phyloP scores from a whole-genome alignment of 2,113 vertebrate genomes.

The Prunella himalayana region DNA sequence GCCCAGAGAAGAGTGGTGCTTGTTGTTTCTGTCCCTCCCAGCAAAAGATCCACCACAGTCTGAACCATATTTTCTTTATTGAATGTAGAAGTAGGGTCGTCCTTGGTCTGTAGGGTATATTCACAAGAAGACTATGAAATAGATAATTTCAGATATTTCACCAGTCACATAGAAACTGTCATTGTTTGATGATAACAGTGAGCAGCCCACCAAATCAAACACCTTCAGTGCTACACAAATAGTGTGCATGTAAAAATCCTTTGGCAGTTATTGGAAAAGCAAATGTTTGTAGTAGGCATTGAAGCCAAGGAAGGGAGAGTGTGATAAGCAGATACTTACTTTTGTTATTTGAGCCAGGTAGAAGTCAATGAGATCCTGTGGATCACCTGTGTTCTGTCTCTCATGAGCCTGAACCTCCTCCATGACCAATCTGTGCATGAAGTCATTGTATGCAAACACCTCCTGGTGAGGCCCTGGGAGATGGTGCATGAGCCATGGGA shows the following conservation, averaged over 20 bases:
- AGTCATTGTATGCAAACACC: conserved; percentile 23
- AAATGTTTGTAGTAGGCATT: neutral
- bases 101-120: conserved; percentile 45
- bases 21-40: conserved; percentile 74
- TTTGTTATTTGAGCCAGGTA: conserved; percentile 63
- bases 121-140: neutral
- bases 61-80: conserved; percentile 71
- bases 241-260: neutral
- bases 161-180: neutral
- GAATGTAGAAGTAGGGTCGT: conserved; percentile 54
- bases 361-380: conserved; percentile 59
- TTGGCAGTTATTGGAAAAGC: neutral
- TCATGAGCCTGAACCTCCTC: conserved; percentile 34
- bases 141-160: neutral
- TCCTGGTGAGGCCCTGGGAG: conserved; percentile 62
- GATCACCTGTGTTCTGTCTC: neutral
- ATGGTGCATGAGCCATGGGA: conserved; percentile 37
- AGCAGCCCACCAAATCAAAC: neutral
- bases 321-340: conserved; percentile 13
- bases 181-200: neutral
- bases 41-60: conserved; percentile 66
- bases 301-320: neutral
- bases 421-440: conserved; percentile 15
- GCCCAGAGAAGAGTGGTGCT: conserved; percentile 72
- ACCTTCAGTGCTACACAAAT: neutral